phyloP scores from a whole-genome alignment of 2,888 invertebrate species.

The Aproaerema taeniolella region DNA sequence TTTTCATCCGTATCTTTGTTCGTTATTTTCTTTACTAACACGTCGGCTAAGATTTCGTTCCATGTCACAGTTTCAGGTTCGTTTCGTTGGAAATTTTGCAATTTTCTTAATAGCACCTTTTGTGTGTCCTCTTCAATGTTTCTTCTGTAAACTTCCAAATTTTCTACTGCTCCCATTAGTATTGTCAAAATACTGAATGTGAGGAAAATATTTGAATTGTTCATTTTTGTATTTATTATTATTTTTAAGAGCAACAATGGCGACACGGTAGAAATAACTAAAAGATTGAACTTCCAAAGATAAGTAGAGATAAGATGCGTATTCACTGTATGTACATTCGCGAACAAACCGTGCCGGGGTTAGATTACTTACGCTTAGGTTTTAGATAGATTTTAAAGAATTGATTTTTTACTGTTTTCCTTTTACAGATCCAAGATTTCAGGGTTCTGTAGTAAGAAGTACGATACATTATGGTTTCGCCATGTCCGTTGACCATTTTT shows the following conservation, averaged over 20 bases:
- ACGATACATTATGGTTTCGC: neutral
- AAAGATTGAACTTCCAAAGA: constrained; percentile 48
- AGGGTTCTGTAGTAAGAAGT: neutral
- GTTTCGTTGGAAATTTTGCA: constrained; percentile 43
- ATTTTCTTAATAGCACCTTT: constrained; percentile 53
- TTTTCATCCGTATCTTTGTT: constrained; percentile 21
- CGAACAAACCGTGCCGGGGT: too few species aligned
- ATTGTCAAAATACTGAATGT: constrained; percentile 40
- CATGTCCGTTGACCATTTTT: neutral
- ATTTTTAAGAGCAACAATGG: constrained; percentile 38
- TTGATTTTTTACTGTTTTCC: neutral
- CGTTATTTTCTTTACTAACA: constrained; percentile 50
- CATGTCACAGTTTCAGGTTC: constrained; percentile 40
- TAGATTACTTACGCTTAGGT: too few species aligned
- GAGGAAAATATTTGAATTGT: constrained; percentile 32
- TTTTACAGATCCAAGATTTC: neutral
- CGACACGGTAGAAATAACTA: constrained; percentile 45
- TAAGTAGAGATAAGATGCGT: constrained; percentile 42
- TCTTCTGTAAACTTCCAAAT: constrained; percentile 21
- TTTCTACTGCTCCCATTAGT: constrained; percentile 32
- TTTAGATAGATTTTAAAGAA: neutral
- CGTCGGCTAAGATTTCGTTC: constrained; percentile 60
- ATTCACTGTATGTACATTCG: constrained; percentile 43
- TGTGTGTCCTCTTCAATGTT: constrained; percentile 34
- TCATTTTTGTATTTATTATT: constrained; percentile 4